These are phyloP conservation scores for Hermetia illucens DNA, from an alignment of 1,140 invertebrate species.

Conservation along the genomic window DNA sequence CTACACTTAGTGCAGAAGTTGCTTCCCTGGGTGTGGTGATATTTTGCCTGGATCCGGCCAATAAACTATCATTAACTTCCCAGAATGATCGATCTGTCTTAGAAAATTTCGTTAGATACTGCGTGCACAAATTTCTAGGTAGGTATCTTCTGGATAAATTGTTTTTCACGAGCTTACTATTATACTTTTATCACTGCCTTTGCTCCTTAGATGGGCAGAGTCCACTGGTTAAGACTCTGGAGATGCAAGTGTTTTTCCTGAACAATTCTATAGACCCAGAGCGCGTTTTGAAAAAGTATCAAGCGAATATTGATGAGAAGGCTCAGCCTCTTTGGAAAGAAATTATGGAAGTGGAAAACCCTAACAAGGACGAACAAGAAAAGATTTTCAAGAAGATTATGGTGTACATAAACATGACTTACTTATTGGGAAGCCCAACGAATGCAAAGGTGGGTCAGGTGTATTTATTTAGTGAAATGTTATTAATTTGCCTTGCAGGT, in stretches of 20 bases:
- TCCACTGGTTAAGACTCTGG: neutral
- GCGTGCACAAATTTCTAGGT: slow-evolving; percentile 1
- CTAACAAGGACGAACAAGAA: neutral
- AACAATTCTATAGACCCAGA: slow-evolving; percentile 1
- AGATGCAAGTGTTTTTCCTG: slow-evolving; percentile 4
- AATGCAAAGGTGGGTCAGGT: neutral
- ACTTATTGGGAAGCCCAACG: slow-evolving; percentile 1
- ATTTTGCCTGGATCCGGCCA: neutral
- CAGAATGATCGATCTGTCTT: neutral
- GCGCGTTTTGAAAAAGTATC: neutral
- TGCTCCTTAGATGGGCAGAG: neutral
- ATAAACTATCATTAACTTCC: neutral
- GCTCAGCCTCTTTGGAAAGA: neutral
- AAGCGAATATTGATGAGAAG: neutral
- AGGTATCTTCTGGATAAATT: neutral
- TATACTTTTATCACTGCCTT: too few relatives aligned
- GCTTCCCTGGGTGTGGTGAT: neutral
- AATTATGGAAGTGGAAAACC: neutral
- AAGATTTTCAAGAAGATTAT: slow-evolving; percentile 1
- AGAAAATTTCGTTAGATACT: neutral
- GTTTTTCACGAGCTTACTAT: neutral
- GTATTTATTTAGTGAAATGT: neutral
- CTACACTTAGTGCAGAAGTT: neutral
- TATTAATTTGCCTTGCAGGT: neutral
- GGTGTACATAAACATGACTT: slow-evolving; percentile 1